Conservation (phyloP, 2,888 invertebrate species). For the Neoscelio sp. region DNA sequence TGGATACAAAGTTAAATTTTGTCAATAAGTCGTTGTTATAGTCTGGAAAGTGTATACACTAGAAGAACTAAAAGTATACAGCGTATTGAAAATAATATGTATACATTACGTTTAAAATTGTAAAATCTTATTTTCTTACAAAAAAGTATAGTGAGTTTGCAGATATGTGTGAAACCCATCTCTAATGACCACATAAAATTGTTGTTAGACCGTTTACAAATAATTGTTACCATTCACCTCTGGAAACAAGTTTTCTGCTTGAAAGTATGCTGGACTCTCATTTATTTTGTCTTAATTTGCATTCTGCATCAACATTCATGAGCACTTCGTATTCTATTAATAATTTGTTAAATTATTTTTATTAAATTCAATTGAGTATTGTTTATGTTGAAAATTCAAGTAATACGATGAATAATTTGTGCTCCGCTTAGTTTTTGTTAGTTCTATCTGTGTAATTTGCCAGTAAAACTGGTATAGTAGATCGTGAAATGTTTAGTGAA, state of each 20-base stretch:
- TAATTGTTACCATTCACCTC: no score
- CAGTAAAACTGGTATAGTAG: slow-evolving; percentile 34
- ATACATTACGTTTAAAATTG: no score
- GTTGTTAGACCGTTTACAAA: neutral
- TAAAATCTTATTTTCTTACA: no score
- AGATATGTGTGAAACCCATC: no score
- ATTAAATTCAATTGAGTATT: slow-evolving; percentile 13
- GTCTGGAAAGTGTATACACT: no score
- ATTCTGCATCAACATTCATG: neutral
- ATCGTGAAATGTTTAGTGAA: slow-evolving; percentile 37
- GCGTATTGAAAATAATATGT: no score
- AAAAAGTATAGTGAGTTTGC: no score
- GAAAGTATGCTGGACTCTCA: neutral
- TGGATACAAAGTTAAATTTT: no score
- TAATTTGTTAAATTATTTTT: neutral
- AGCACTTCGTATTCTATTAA: neutral
- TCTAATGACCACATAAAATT: no score
- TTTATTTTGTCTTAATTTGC: neutral
- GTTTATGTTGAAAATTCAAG: slow-evolving; percentile 8
- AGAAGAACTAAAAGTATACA: no score
- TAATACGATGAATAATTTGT: slow-evolving; percentile 24
- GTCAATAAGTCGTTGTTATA: no score
- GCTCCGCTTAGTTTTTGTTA: slow-evolving; percentile 20
- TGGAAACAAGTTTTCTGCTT: no score
- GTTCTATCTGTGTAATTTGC: slow-evolving; percentile 24